These are phyloP conservation scores for Cassiopea xamachana DNA, from an alignment of 30 jellyfish, hydroid and myxozoan genomes.

Conservation along the genomic window DNA sequence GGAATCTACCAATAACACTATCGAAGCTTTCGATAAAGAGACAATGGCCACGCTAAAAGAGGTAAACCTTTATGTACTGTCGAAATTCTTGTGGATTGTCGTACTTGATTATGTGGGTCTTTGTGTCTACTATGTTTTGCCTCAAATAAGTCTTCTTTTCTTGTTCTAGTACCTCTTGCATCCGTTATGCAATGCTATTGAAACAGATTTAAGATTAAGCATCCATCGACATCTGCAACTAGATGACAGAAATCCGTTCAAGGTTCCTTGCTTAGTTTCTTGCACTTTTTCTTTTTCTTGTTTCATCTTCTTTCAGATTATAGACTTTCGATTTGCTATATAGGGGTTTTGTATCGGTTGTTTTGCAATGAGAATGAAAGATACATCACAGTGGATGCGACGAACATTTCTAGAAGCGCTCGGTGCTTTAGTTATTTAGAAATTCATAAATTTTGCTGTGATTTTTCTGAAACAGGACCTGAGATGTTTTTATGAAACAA, in stretches of 20 bases:
- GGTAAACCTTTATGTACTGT: constrained; percentile 35
- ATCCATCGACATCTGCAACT: constrained; percentile 95
- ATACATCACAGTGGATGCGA: too few species aligned
- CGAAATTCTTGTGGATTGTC: neutral
- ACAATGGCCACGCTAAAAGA: constrained; percentile 76
- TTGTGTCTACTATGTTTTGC: neutral
- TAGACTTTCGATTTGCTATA: too few species aligned
- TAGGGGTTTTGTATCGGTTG: too few species aligned
- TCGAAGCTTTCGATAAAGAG: constrained; percentile 80
- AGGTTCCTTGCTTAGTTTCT: constrained; percentile 40
- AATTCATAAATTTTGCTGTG: too few species aligned
- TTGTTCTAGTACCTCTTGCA: constrained; percentile 75
- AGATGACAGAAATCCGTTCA: constrained; percentile 97
- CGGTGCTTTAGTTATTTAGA: too few species aligned
- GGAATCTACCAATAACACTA: constrained; percentile 46
- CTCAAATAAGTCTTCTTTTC: neutral
- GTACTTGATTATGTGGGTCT: neutral
- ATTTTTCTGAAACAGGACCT: too few species aligned
- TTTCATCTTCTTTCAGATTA: neutral
- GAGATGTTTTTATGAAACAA: too few species aligned
- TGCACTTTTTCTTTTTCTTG: neutral
- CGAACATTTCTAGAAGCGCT: too few species aligned
- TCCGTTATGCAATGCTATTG: constrained; percentile 88
- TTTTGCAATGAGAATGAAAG: too few species aligned
- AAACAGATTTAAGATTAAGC: constrained; percentile 94